Base-by-base conservation (phyloP, 2,113 vertebrate species). In the Chitala chitala region DNA sequence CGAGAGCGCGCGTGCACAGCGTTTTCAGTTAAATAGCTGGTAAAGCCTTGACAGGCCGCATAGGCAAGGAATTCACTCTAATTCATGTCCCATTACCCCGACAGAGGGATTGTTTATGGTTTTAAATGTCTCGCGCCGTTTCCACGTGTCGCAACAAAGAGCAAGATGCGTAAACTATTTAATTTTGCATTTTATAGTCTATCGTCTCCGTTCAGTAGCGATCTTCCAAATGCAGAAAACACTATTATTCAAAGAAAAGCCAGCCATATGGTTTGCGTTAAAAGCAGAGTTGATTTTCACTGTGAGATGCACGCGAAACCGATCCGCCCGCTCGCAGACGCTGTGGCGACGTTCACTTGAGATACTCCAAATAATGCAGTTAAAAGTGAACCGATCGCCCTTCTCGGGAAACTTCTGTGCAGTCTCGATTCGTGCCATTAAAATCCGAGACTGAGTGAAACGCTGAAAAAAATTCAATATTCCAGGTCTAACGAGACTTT, bases 281-380 rank as follows among this genome's bases (percentile, higher is more conserved):
- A 50, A 70, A 51, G 17, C 8, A 61, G 74, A 70, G 74, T 70
- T 66, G 74, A 26, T 70, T 75, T 75, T 75, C 65, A 70, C n/a
- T n/a, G 54, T 33, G 10, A 24, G 38, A 53, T 69, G 64, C 64
- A 44, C 55, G 66, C 15, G 55, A 61, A 69, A 50, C 64, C 29
- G 55, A 75, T 69, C 73, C 26, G 38, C 42, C 38, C 3, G 65
- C 53, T 38, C 5, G 48, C 73, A 46, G 51, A 53, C 48, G 24
- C 29, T 13, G 24, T 33, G 22, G 59, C 29, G 44, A 74, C 12
- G 58, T 42, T 12, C 63, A 36, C 58, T 73, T 48, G 12, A 63
- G 33, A 46, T 38, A 65, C 61, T 51, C 59, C 51, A 56, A 42
- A 54, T 55, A 54, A 66, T 44, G 38, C 33, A 44, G 33, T 22